A percentile compares a stretch with the other conserved stretches of the same genome.
These are phyloP conservation scores for Drosophila rubida DNA, from an alignment of 2,888 invertebrate genomes.

Conservation along the genomic window DNA sequence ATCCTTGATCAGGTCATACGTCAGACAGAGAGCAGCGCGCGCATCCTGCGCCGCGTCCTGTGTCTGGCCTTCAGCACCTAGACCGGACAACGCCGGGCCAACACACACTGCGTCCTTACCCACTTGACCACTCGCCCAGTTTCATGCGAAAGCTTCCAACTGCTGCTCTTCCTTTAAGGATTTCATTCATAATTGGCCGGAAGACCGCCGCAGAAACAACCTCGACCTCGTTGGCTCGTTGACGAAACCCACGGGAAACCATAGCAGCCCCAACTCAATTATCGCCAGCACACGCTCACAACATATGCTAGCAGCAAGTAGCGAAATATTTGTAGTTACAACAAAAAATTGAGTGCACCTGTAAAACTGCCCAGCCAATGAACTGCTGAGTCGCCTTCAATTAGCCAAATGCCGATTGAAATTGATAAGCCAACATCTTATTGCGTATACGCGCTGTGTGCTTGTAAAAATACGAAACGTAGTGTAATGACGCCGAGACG, in stretches of 20 bases:
- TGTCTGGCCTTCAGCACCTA: slow-evolving; percentile 30
- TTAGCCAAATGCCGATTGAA: slow-evolving; percentile 9
- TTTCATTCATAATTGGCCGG: slow-evolving; percentile 76
- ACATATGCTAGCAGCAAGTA: neutral
- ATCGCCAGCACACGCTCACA: slow-evolving; percentile 1
- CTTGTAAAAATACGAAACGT: slow-evolving; percentile 1
- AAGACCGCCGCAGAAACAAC: slow-evolving; percentile 50
- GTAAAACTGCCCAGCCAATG: neutral
- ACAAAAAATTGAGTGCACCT: neutral
- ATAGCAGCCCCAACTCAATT: slow-evolving; percentile 29
- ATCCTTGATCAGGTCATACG: slow-evolving; percentile 68
- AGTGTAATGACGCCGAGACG: no score
- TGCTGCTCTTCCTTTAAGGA: slow-evolving; percentile 42
- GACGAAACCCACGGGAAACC: slow-evolving; percentile 55
- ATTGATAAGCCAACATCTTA: slow-evolving; percentile 48
- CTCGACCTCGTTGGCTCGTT: slow-evolving; percentile 59
- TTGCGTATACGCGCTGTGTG: slow-evolving; percentile 39
- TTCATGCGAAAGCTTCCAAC: neutral
- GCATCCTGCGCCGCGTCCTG: slow-evolving; percentile 18
- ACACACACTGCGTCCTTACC: no score
- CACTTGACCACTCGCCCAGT: neutral
- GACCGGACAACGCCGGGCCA: slow-evolving; percentile 23
- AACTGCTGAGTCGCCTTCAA: neutral
- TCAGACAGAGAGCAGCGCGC: slow-evolving; percentile 42
- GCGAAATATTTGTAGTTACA: neutral